These are phyloP conservation scores for Drosophila ogumai DNA, from an alignment of 1,140 invertebrate species.

Conservation along the genomic window DNA sequence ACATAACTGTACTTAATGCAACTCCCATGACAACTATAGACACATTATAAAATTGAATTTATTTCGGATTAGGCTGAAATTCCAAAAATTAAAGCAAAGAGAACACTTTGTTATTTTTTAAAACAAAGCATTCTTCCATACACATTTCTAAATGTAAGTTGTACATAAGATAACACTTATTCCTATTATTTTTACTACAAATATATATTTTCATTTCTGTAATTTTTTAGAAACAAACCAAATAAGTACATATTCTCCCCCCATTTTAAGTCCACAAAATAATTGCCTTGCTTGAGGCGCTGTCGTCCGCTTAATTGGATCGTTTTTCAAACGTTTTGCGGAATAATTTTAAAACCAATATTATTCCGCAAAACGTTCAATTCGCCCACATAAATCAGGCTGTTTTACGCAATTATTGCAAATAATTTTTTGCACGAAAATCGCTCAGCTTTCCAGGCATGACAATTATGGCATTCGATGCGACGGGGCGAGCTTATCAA, in stretches of 20 bases:
- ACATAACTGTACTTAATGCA: no score
- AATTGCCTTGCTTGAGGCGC: slow-evolving; percentile 37
- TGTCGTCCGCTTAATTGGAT: slow-evolving; percentile 40
- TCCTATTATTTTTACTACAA: not conserved
- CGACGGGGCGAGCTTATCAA: slow-evolving; percentile 44
- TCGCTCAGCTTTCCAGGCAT: slow-evolving; percentile 33
- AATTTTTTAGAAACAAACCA: not conserved
- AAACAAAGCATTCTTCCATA: not conserved
- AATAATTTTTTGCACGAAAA: slow-evolving; percentile 44
- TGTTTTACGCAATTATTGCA: slow-evolving; percentile 58
- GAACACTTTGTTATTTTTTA: no score
- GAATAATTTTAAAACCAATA: slow-evolving; percentile 19
- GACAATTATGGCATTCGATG: slow-evolving; percentile 53
- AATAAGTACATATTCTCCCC: not conserved
- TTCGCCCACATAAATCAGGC: slow-evolving; percentile 49
- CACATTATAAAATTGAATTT: no score
- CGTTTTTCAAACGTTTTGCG: slow-evolving; percentile 41
- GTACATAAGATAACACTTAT: not conserved
- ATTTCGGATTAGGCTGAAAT: no score
- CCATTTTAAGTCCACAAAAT: slow-evolving; percentile 1
- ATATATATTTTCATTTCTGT: no score
- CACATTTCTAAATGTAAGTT: not conserved
- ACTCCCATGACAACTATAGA: no score
- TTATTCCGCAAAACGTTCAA: slow-evolving; percentile 2
- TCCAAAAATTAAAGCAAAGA: no score